A percentile compares a stretch with the other conserved stretches of the same genome.
phyloP scores from a whole-genome alignment of 2,888 invertebrate species.

The Acronicta leporina region DNA sequence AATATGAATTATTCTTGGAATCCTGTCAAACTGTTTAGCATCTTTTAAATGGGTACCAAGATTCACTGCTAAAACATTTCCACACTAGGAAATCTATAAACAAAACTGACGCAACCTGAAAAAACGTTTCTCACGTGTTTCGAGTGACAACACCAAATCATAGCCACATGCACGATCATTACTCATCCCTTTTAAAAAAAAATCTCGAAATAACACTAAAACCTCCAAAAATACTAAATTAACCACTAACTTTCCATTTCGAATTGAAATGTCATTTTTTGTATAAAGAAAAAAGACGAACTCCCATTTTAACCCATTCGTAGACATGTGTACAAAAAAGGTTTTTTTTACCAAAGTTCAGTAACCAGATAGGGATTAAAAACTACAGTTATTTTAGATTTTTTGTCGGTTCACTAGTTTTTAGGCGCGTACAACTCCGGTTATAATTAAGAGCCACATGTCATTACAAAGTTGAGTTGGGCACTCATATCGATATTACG shows the following conservation, averaged over 20 bases:
- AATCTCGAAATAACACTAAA: conserved; percentile 67
- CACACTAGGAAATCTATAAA: conserved; percentile 59
- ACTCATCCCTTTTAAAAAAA: conserved; percentile 76
- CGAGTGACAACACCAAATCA: conserved; percentile 76
- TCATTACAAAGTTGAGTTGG: conserved; percentile 71
- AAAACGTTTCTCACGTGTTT: conserved; percentile 79
- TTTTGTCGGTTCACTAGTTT: conserved; percentile 82
- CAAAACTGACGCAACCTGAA: conserved; percentile 47
- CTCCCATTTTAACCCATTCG: conserved; percentile 82
- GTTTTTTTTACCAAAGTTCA: conserved; percentile 77
- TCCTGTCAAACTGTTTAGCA: background rate
- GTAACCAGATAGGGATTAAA: conserved; percentile 86
- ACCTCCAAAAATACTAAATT: conserved; percentile 79
- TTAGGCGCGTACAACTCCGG: conserved; percentile 78
- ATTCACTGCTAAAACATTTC: conserved; percentile 45
- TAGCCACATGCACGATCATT: conserved; percentile 80
- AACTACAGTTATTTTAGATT: conserved; percentile 82
- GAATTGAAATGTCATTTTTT: conserved; percentile 84
- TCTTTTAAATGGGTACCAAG: conserved; percentile 11
- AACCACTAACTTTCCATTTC: conserved; percentile 85
- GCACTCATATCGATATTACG: conserved; percentile 40
- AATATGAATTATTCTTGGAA: conserved; percentile 21
- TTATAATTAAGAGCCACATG: conserved; percentile 87
- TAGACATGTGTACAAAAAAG: conserved; percentile 73
- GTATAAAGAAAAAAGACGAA: conserved; percentile 53